Conservation (phyloP, 2,113 vertebrate species). For the Cettia cetti region DNA sequence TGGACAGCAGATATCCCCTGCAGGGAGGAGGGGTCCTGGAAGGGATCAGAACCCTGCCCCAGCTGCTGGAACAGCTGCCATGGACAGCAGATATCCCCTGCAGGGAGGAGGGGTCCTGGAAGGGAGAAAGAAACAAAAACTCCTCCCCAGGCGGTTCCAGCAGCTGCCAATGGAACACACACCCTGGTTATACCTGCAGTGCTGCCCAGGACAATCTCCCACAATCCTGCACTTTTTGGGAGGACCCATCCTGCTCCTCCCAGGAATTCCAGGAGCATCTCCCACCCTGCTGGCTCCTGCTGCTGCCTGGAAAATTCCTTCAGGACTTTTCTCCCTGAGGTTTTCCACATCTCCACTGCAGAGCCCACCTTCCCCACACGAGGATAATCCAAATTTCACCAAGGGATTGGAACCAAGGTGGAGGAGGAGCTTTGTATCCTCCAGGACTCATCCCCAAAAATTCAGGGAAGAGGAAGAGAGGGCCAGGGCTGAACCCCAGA, state of each 20-base stretch:
- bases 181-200: neutral
- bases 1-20: too few species aligned
- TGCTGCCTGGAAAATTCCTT: neutral
- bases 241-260: neutral
- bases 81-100: too few species aligned
- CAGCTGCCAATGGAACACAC: neutral
- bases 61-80: too few species aligned
- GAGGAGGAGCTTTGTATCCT: neutral
- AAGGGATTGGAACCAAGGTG: too few species aligned
- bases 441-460: neutral
- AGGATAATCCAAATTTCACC: neutral
- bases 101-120: too few species aligned
- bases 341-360: fast-evolving
- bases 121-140: too few species aligned
- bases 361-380: neutral
- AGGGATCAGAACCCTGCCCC: too few species aligned
- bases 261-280: neutral
- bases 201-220: neutral
- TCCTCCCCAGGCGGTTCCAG: too few species aligned
- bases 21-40: too few species aligned
- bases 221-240: neutral
- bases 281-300: neutral
- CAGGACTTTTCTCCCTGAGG: neutral
- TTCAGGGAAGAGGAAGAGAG: neutral
- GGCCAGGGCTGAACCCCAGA: neutral